These are phyloP conservation scores for Tiphia femorata DNA, from an alignment of 2,888 invertebrate genomes.

Conservation along the genomic window DNA sequence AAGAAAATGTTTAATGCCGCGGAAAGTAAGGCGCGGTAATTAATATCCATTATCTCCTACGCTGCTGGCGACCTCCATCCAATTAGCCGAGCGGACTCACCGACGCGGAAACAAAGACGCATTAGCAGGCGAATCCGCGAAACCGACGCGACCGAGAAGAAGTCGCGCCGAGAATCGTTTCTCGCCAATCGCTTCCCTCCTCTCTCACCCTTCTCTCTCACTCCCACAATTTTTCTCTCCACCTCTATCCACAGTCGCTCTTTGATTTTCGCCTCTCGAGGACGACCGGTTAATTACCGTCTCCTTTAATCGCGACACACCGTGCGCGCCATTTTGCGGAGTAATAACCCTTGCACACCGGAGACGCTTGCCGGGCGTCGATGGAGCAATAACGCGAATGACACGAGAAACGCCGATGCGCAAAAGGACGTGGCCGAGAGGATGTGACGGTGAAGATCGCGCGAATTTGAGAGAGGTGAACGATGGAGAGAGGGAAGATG, in stretches of 20 bases:
- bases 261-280: too few species aligned
- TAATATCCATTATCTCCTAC: slow-evolving; percentile 67
- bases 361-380: slow-evolving; percentile 19
- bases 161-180: neutral
- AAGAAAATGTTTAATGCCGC: slow-evolving; percentile 67
- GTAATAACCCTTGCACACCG: neutral
- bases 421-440: slow-evolving; percentile 12
- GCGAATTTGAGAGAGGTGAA: neutral
- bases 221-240: neutral
- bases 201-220: neutral
- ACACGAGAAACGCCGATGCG: slow-evolving; percentile 24
- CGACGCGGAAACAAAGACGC: slow-evolving; percentile 61
- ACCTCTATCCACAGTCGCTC: neutral
- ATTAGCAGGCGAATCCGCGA: slow-evolving; percentile 48
- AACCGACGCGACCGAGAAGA: slow-evolving; percentile 11
- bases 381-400: slow-evolving; percentile 32
- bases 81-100: slow-evolving; percentile 56
- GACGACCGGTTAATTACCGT: too few species aligned
- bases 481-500: neutral
- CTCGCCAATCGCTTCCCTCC: neutral
- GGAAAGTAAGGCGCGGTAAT: slow-evolving; percentile 67
- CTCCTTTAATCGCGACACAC: slow-evolving; percentile 2
- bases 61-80: slow-evolving; percentile 59
- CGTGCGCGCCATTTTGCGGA: neutral
- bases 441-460: neutral